phyloP scores from a whole-genome alignment of 2,888 invertebrate genomes.

The Eupithecia dodoneata region DNA sequence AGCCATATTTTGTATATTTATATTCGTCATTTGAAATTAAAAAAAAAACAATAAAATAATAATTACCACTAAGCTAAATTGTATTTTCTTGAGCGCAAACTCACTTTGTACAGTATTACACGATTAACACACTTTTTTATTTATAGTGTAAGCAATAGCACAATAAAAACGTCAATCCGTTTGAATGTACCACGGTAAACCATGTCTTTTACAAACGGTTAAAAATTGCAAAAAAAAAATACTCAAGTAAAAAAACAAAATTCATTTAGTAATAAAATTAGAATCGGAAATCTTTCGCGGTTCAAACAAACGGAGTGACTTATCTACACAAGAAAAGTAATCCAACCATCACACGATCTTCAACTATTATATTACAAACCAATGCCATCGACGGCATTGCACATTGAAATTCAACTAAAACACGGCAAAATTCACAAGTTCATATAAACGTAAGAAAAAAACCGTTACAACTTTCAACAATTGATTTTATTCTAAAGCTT shows the following conservation, averaged over 20 bases:
- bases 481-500: slow-evolving; percentile 7
- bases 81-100: slow-evolving; percentile 78
- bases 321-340: slow-evolving; percentile 50
- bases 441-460: slow-evolving; percentile 9
- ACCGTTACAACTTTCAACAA: slow-evolving; percentile 21
- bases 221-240: slow-evolving; percentile 31
- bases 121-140: slow-evolving; percentile 68
- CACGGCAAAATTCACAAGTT: slow-evolving; percentile 20
- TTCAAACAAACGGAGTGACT: slow-evolving; percentile 36
- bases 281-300: slow-evolving; percentile 32
- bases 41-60: slow-evolving; percentile 33
- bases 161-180: slow-evolving; percentile 50
- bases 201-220: slow-evolving; percentile 46
- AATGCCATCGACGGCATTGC: slow-evolving; percentile 46
- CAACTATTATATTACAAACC: slow-evolving; percentile 54
- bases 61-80: slow-evolving; percentile 75
- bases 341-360: slow-evolving; percentile 48
- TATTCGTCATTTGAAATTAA: slow-evolving; percentile 50
- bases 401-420: slow-evolving; percentile 49
- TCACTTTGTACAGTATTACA: slow-evolving; percentile 83
- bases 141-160: slow-evolving; percentile 70
- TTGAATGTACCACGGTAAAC: slow-evolving; percentile 49
- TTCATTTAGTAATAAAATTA: slow-evolving; percentile 37
- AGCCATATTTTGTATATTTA: slow-evolving; percentile 63
- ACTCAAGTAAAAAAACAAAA: slow-evolving; percentile 40